Evolutionary conservation across 1,140 invertebrate genomes (phyloP).

Genomic region (Chironomus striatipennis): DNA sequence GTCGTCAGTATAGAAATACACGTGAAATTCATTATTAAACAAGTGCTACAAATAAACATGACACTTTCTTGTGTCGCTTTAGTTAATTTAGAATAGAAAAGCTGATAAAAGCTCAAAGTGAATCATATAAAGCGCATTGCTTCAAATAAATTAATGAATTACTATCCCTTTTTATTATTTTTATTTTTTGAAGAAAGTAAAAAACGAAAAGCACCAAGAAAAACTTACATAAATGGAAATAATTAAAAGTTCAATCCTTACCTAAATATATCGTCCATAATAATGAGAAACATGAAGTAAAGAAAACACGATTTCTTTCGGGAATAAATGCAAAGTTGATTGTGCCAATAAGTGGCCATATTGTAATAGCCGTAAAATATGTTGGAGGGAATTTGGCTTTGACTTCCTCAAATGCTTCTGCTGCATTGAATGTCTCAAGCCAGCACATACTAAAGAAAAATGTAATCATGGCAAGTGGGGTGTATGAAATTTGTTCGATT

Average conservation of each 20-base stretch:
- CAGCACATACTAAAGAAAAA: conserved; percentile 76
- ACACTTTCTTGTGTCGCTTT: no score
- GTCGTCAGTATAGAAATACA: no score
- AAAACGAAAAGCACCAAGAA: no score
- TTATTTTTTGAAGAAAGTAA: no score
- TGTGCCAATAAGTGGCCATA: conserved; percentile 38
- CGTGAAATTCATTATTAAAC: no score
- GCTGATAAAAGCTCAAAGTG: no score
- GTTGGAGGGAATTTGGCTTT: conserved; percentile 68
- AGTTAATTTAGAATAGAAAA: no score
- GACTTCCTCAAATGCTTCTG: conserved; percentile 59
- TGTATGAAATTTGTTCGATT: conserved; percentile 73
- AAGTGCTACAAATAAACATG: no score
- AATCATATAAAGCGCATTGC: no score
- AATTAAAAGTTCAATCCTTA: neutral
- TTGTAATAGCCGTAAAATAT: conserved; percentile 33
- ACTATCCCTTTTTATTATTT: no score
- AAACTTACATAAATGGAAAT: neutral
- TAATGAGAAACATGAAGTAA: conserved; percentile 72
- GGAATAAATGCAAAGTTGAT: conserved; percentile 70
- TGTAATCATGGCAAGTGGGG: conserved; percentile 66
- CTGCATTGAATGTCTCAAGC: conserved; percentile 59
- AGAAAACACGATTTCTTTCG: conserved; percentile 72
- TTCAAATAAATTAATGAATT: no score
- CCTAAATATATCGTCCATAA: conserved; percentile 75